Evolutionary conservation across 2,113 vertebrate genomes (phyloP), one percentile per base, ranked within the genome.

Genomic region (Alectura lathami): DNA sequence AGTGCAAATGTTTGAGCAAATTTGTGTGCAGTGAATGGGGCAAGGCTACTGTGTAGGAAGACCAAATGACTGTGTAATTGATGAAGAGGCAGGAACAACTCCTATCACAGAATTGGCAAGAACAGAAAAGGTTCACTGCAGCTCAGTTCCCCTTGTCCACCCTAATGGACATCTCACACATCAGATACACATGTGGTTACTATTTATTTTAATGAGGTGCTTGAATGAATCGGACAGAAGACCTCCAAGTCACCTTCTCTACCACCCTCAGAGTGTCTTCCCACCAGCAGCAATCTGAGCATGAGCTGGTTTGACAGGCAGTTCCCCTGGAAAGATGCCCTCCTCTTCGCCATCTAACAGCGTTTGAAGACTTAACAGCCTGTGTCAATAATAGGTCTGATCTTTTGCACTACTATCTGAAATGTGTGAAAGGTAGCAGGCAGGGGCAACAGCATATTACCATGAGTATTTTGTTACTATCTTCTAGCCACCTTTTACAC

Each of bases 281-380:
- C 24, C 54, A 72, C 17, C 47, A 63, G 70, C 21, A 68, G 64
- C 47, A 50, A 67, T 11, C 13, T 36, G 17, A 83, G 20, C 36
- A 36, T 1, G 24, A 70, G 13, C 0, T 1, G 40, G 15, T 59
- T n/a, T 9, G 15, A 54, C 0, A 2, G 29, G 32, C 26, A 26
- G 27, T 23, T 86, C 43, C 54, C 23, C 45, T 69, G 34, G 50
- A 69, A 90, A 51, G 30, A 8, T 69, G 13, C 16, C 79, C 48
- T 32, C 54, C 32, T 48, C 24, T 80, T 14, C 47, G 22, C 26
- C 79, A 40, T 48, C 1, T 0, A 54, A 59, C 12, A 1, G 2
- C 15, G 23, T 78, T 40, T 64, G 24, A 82, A 78, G 50, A 32
- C 24, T 9, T 34, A 17, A 53, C 12, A 82, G 21, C 11, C 8